Evolutionary conservation across 2,888 invertebrate genomes (phyloP), one percentile per base, ranked within the genome.

Genomic region (Drosophila nigricruria): DNA sequence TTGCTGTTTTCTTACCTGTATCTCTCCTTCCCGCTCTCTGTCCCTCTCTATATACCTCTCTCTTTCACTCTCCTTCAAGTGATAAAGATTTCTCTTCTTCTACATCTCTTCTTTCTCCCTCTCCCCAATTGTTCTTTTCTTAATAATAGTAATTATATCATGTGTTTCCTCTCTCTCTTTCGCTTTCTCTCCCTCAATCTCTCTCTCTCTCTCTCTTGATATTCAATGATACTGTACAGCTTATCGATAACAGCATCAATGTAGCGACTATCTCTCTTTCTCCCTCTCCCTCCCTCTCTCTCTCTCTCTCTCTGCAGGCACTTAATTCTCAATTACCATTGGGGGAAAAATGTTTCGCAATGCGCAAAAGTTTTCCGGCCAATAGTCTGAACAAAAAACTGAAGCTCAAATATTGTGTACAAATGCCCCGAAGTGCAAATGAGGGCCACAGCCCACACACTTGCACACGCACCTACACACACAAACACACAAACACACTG

Each of bases 321-420:
- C 70, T 78, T 78, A 77, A 70, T 74, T 78, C 74, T 63, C 74
- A 78, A 78, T 77, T 78, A 77, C 62, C 59, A 65, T 54, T 73
- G 49, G 70, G 60, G 58, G 45, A 20, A 65, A 77, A 73, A 73
- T 61, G 61, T 66, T 68, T 69, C 68, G 65, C 69, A 76, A 66
- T 63, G 73, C 60, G 65, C 45, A 77, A 79, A 80, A 77, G 40
- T 80, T 77, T 69, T 62, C 45, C 52, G 74, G 50, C 50, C 64
- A 49, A 40, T 54, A 53, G 65, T 49, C 64, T 23, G 69, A 36
- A 73, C 3, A 52, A 53, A 70, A 77, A 79, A 54, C 32, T 38
- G 58, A 65, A 80, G 57, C 77, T 77, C 60, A 65, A 77, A 77
- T 69, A 77, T 80, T 72, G 62, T 78, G 61, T 72, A 45, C 61